These are phyloP conservation scores for Spheniscus mendiculus DNA, from an alignment of 2,113 vertebrate species.

Conservation along the genomic window DNA sequence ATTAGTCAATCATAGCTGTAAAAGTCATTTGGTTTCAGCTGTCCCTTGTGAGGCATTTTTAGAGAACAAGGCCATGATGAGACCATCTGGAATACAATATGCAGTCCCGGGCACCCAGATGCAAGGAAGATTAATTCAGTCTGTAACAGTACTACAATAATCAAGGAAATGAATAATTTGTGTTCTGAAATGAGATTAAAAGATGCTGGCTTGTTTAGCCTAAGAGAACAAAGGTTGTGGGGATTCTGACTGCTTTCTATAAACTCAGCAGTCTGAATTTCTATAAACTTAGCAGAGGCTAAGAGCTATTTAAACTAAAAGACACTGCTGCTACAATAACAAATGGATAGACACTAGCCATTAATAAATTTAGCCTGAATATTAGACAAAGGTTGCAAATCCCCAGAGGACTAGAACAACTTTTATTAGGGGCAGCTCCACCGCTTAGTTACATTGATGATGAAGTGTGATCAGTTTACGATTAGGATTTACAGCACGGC, in stretches of 20 bases:
- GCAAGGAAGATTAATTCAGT: constrained; percentile 24
- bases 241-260: not conserved
- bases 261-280: constrained; percentile 5
- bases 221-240: not conserved
- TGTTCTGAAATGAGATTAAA: constrained; percentile 45
- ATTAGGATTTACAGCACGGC: not conserved
- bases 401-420: not conserved
- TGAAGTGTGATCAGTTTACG: not conserved
- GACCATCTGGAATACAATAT: constrained; percentile 55
- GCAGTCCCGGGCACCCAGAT: not conserved
- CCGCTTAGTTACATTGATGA: not conserved
- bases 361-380: constrained; percentile 8
- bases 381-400: not conserved
- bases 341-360: not conserved
- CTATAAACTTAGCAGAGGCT: not conserved
- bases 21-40: constrained; percentile 23
- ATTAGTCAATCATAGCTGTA: constrained; percentile 1
- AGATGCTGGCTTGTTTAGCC: not conserved
- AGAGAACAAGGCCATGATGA: constrained; percentile 20
- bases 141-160: constrained; percentile 8
- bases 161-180: constrained; percentile 38
- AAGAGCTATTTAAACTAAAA: not conserved
- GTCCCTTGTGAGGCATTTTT: constrained; percentile 34
- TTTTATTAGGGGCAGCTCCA: not conserved
- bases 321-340: not conserved